phyloP scores from a whole-genome alignment of 2,797 vertebrate species.

The Hylomyscus alleni region DNA sequence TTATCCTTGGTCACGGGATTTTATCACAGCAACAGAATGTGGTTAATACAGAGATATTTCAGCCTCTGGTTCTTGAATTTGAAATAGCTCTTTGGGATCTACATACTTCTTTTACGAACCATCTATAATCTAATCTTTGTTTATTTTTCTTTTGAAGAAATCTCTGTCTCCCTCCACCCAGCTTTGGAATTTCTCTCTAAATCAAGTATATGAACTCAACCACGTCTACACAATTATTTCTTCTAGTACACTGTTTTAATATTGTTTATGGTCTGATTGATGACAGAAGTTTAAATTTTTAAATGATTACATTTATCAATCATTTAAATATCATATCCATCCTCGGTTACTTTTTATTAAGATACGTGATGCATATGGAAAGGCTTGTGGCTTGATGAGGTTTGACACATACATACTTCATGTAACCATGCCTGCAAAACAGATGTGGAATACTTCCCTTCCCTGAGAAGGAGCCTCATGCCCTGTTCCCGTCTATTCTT shows the following conservation, averaged over 20 bases:
- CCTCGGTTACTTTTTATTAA: neutral
- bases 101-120: neutral
- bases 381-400: neutral
- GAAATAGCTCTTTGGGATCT: neutral
- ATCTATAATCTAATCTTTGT: neutral
- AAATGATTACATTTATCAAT: neutral
- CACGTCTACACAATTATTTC: neutral
- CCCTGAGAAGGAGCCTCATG: neutral
- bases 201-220: neutral
- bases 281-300: constrained; percentile 32
- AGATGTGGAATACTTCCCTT: neutral
- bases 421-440: neutral
- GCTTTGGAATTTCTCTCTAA: constrained; percentile 37
- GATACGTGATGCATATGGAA: neutral
- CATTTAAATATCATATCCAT: neutral
- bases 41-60: neutral
- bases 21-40: neutral
- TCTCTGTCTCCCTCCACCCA: neutral
- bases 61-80: neutral
- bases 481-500: rapidly evolving
- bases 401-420: neutral
- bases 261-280: neutral
- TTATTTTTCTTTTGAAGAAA: constrained; percentile 8
- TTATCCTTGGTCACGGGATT: neutral
- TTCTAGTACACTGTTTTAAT: constrained; percentile 62